Evolutionary conservation across 2,797 vertebrate species (phyloP).

Genomic region (Acipenser oxyrinchus): DNA sequence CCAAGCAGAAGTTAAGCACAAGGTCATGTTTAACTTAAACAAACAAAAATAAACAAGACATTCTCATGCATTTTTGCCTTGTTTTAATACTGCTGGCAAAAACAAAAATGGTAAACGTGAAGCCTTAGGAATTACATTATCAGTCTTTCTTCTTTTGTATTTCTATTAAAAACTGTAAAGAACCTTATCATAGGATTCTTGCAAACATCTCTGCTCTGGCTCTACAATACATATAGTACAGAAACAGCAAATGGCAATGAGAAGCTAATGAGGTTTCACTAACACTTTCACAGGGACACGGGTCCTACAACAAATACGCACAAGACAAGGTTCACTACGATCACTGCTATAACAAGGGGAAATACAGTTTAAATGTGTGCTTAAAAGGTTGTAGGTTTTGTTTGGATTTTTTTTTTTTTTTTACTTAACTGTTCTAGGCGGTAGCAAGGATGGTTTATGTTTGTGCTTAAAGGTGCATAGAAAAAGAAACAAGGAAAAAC

Average conservation of each 20-base stretch:
- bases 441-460: conserved; percentile 99
- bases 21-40: no score
- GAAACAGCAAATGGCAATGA: conserved; percentile 53
- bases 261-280: conserved; percentile 57
- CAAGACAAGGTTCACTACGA: conserved; percentile 64
- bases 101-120: no score
- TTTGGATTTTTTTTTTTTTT: conserved; percentile 42
- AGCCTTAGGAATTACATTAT: no score
- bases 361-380: conserved; percentile 45
- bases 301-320: conserved; percentile 65
- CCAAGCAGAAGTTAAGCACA: no score
- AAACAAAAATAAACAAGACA: no score
- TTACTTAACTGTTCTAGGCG: conserved; percentile 99
- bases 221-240: conserved; percentile 30
- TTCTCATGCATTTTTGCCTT: no score
- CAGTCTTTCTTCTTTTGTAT: no score
- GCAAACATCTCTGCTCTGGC: no score
- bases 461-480: conserved; percentile 96
- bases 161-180: no score
- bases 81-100: no score
- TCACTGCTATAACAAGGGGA: conserved; percentile 69
- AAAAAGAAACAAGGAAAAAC: conserved; percentile 90
- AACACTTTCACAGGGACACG: conserved; percentile 46
- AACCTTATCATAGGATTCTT: no score
- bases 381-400: conserved; percentile 2